Conservation (phyloP, 2,113 vertebrate genomes). For the Phrynosoma blainvillii region DNA sequence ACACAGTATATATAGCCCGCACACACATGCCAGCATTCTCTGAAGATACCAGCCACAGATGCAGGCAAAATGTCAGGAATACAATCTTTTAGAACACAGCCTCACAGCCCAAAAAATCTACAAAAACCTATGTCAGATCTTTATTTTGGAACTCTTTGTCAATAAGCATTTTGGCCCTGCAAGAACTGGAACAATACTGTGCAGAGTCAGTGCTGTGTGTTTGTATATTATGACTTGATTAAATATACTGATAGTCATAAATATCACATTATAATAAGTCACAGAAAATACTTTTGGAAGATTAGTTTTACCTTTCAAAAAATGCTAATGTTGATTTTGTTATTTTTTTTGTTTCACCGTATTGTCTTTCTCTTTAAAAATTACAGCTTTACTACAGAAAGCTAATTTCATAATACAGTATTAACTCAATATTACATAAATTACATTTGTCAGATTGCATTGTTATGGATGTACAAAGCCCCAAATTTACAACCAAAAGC, state of each 20-base stretch:
- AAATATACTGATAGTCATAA: slow-evolving; percentile 69
- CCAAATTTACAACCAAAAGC: slow-evolving; percentile 76
- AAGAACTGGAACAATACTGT: slow-evolving; percentile 42
- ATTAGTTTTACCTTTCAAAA: slow-evolving; percentile 74
- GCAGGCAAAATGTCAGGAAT: no score
- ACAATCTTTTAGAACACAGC: no score
- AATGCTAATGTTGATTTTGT: slow-evolving; percentile 78
- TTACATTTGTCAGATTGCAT: slow-evolving; percentile 76
- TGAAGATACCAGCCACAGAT: no score
- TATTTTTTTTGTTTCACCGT: slow-evolving; percentile 52
- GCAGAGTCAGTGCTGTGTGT: background rate
- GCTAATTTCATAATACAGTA: slow-evolving; percentile 82
- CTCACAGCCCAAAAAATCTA: no score
- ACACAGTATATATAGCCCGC: no score
- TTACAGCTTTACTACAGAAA: slow-evolving; percentile 79
- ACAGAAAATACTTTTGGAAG: slow-evolving; percentile 68
- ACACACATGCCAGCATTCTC: no score
- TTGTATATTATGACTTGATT: slow-evolving; percentile 46
- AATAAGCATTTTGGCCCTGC: slow-evolving; percentile 1
- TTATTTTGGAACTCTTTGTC: background rate
- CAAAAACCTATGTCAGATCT: background rate
- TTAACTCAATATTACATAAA: slow-evolving; percentile 83
- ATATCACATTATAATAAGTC: slow-evolving; percentile 64
- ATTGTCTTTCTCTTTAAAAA: slow-evolving; percentile 78
- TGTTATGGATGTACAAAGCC: slow-evolving; percentile 69